Percentiles rank a stretch among this genome's conserved stretches.
These are phyloP conservation scores for Perizoma affinitatum DNA, from an alignment of 2,888 invertebrate species.

Conservation along the genomic window DNA sequence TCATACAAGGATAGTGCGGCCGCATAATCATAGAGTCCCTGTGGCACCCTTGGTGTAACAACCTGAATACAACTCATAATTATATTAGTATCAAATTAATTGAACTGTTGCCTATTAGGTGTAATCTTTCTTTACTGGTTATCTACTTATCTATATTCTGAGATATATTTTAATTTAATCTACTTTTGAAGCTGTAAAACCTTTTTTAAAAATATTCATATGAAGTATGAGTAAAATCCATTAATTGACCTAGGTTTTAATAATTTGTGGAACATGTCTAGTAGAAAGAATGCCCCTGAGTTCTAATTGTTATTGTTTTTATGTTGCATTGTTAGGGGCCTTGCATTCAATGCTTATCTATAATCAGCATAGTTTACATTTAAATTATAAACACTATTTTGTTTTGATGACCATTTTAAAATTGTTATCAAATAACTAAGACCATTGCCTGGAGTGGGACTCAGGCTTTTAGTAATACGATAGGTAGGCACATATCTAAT, in stretches of 20 bases:
- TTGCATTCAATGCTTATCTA: slow-evolving; percentile 29
- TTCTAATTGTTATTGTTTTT: slow-evolving; percentile 36
- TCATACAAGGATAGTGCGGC: no score
- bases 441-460: slow-evolving; percentile 4
- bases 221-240: no score
- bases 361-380: slow-evolving; percentile 19
- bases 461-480: not conserved
- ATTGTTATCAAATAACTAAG: slow-evolving; percentile 15
- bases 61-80: no score
- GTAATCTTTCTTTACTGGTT: no score
- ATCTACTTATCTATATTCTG: no score
- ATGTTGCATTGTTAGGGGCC: slow-evolving; percentile 34
- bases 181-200: no score
- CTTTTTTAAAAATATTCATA: no score
- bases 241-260: not conserved
- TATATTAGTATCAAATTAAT: no score
- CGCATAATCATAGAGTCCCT: no score
- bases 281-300: slow-evolving; percentile 24
- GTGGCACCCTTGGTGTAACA: no score
- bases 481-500: not conserved
- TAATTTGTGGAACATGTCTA: slow-evolving; percentile 1
- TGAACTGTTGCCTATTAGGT: no score
- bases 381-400: slow-evolving; percentile 28
- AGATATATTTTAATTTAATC: no score
- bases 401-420: slow-evolving; percentile 14